phyloP scores from a whole-genome alignment of 1,140 invertebrate genomes.

The Nasonia giraulti region DNA sequence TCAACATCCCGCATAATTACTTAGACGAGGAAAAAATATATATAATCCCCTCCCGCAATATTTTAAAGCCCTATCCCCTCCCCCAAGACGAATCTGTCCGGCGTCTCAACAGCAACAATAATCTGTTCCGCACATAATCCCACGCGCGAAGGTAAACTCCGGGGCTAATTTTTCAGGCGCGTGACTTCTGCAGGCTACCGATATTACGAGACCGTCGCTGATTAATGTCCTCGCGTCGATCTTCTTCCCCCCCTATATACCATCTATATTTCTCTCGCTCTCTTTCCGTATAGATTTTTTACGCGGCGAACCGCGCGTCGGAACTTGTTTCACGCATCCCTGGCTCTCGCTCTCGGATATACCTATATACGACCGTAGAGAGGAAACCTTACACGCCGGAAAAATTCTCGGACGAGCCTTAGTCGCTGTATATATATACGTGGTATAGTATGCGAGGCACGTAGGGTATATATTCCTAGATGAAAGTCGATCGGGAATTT shows the following conservation, averaged over 20 bases:
- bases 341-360: neutral
- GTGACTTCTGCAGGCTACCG: neutral
- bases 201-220: constrained; percentile 47
- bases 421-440: neutral
- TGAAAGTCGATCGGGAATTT: constrained; percentile 37
- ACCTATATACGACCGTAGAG: neutral
- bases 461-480: neutral
- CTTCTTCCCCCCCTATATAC: neutral
- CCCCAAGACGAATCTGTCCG: neutral
- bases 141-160: constrained; percentile 35
- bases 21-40: neutral
- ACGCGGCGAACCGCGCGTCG: constrained; percentile 29
- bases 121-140: constrained; percentile 45
- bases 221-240: constrained; percentile 41
- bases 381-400: constrained; percentile 17
- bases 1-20: neutral
- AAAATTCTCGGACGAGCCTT: constrained; percentile 28
- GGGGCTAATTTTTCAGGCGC: constrained; percentile 48
- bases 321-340: constrained; percentile 59
- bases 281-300: constrained; percentile 30
- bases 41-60: neutral
- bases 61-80: neutral
- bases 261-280: constrained; percentile 29
- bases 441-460: constrained; percentile 8
- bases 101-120: constrained; percentile 29